phyloP scores from a whole-genome alignment of 2,113 vertebrate genomes.

The Gnathonemus longibarbis region DNA sequence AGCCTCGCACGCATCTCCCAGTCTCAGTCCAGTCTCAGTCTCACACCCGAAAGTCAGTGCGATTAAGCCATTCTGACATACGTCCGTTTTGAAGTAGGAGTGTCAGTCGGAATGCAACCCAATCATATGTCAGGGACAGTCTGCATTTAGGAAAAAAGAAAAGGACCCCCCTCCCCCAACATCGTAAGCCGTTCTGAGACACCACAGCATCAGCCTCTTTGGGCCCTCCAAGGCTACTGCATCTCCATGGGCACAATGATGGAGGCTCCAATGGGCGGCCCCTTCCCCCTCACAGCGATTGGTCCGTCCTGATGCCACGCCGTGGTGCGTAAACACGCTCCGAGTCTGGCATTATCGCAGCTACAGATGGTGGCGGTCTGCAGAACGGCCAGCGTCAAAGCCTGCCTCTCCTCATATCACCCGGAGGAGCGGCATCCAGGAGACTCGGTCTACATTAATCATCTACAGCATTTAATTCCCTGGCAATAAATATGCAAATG shows the following conservation, averaged over 20 bases:
- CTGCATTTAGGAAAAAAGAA: background rate
- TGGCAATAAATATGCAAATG: slow-evolving; percentile 99
- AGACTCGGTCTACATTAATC: slow-evolving; percentile 99
- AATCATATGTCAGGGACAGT: background rate
- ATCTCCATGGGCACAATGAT: background rate
- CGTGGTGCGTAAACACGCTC: background rate
- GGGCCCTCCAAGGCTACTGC: background rate
- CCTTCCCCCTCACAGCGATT: background rate
- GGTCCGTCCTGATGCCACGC: background rate
- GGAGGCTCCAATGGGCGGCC: background rate
- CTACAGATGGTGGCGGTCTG: background rate
- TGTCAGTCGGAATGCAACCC: background rate
- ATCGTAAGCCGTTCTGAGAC: background rate
- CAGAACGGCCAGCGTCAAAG: background rate
- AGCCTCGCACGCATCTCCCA: too few relatives aligned
- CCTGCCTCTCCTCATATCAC: slow-evolving; percentile 80
- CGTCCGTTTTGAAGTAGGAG: background rate
- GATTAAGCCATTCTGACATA: background rate
- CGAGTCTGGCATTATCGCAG: background rate
- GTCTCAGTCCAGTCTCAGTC: background rate
- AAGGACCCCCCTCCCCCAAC: background rate
- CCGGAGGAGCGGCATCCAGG: slow-evolving; percentile 98
- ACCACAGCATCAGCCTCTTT: background rate
- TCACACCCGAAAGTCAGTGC: background rate
- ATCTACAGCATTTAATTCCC: slow-evolving; percentile 92